These are phyloP conservation scores for Trichogramma evanescens DNA, from an alignment of 2,888 invertebrate genomes.

Conservation along the genomic window DNA sequence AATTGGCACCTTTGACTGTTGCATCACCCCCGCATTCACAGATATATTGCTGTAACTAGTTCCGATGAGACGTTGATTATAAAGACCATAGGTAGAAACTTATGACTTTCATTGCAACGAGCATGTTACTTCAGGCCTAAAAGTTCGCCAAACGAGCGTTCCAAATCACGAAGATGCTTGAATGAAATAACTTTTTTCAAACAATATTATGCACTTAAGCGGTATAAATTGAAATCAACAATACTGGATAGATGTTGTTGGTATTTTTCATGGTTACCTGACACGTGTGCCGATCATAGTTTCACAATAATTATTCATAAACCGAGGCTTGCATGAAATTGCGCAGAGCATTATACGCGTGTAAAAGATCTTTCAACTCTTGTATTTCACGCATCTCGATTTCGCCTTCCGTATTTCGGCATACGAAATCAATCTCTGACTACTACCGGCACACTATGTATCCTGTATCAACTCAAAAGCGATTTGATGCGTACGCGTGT, in stretches of 20 bases:
- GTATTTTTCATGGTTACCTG: too few species aligned
- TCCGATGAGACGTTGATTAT: not conserved
- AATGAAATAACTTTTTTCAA: too few species aligned
- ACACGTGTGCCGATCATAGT: too few species aligned
- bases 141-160: too few species aligned
- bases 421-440: constrained; percentile 8
- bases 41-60: not conserved
- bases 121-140: not conserved
- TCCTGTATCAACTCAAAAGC: not conserved
- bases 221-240: too few species aligned
- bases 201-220: too few species aligned
- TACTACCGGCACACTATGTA: not conserved
- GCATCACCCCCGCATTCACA: not conserved
- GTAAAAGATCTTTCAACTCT: constrained; percentile 4
- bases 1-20: constrained; percentile 5
- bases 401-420: constrained; percentile 12
- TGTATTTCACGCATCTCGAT: constrained; percentile 11
- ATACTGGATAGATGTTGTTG: too few species aligned
- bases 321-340: too few species aligned
- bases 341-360: not conserved
- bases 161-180: too few species aligned
- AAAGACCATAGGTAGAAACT: not conserved
- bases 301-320: too few species aligned
- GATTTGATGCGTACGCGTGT: too few species aligned
- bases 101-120: not conserved